These are phyloP conservation scores for Rhyzopertha dominica DNA, from an alignment of 1,140 invertebrate species.

Conservation along the genomic window DNA sequence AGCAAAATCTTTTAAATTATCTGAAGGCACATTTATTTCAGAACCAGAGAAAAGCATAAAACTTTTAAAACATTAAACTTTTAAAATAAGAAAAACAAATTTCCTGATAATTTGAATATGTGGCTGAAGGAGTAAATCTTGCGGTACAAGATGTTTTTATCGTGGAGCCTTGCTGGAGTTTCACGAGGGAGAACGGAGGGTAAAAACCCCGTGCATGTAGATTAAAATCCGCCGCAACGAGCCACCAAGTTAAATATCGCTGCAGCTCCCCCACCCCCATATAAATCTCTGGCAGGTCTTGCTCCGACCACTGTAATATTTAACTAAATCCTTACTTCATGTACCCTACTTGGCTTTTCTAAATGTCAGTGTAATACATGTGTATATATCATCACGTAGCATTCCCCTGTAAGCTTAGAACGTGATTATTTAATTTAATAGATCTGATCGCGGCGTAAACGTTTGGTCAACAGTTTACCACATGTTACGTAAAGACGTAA, in stretches of 20 bases:
- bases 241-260: conserved; percentile 42
- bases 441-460: too few relatives aligned
- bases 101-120: conserved; percentile 47
- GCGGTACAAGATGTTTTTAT: conserved; percentile 47
- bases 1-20: conserved; percentile 17
- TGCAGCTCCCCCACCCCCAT: conserved; percentile 29
- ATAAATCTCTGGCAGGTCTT: conserved; percentile 44
- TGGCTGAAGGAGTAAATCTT: conserved; percentile 45
- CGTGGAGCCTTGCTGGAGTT: conserved; percentile 42
- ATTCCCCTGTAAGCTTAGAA: too few relatives aligned
- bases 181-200: conserved; percentile 33
- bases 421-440: too few relatives aligned
- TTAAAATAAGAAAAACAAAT: conserved; percentile 45
- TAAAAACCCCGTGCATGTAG: conserved; percentile 44
- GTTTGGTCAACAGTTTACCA: too few relatives aligned
- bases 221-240: conserved; percentile 43
- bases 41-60: conserved; percentile 24
- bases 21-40: conserved; percentile 24
- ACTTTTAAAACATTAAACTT: conserved; percentile 35
- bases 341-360: too few relatives aligned
- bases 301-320: conserved; percentile 42
- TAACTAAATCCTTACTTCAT: conserved; percentile 45
- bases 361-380: too few relatives aligned
- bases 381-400: too few relatives aligned
- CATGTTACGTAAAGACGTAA: too few relatives aligned